Conservation (phyloP, 23 tunicate species). For the Oikopleura vanhoeffeni region DNA sequence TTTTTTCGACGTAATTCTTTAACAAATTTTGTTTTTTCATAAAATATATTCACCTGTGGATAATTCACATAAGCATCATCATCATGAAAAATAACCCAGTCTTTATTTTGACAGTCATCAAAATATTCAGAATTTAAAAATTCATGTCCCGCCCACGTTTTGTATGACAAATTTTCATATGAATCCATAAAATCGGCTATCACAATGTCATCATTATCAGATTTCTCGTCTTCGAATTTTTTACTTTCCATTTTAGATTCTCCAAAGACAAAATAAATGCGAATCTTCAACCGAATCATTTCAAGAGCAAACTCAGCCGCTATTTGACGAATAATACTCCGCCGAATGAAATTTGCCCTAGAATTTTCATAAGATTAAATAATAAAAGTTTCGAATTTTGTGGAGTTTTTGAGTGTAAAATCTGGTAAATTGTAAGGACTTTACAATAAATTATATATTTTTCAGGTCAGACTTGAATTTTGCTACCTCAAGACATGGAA, state of each 20-base stretch:
- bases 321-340: neutral
- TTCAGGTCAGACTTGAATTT: no score
- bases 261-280: neutral
- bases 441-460: no score
- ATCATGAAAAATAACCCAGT: neutral
- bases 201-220: neutral
- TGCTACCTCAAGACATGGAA: no score
- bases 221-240: neutral
- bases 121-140: neutral
- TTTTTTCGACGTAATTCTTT: no score
- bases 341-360: neutral
- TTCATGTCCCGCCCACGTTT: neutral
- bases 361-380: no score
- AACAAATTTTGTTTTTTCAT: no score
- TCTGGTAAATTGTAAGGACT: no score
- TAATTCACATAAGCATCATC: neutral
- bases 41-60: no score
- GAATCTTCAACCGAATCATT: neutral
- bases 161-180: neutral
- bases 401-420: no score
- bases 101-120: neutral
- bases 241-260: neutral
- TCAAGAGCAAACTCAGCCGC: neutral
- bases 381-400: no score
- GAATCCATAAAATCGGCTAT: neutral